These are phyloP conservation scores for Ictalurus furcatus DNA, from an alignment of 2,113 vertebrate species.

Conservation along the genomic window DNA sequence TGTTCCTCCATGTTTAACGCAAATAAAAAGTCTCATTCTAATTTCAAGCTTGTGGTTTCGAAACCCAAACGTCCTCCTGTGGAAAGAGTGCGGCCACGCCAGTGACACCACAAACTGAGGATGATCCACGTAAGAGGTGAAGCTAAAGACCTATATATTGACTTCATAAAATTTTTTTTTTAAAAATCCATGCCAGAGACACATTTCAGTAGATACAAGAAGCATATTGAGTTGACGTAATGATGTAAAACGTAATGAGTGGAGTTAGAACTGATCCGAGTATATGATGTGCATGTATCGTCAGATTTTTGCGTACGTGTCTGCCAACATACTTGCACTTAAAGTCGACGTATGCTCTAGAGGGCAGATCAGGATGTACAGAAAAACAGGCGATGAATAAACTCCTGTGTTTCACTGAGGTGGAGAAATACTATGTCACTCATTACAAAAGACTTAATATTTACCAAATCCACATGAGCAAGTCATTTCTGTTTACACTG, in stretches of 20 bases:
- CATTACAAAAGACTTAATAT: too few relatives aligned
- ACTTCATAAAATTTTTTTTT: slow-evolving; percentile 57
- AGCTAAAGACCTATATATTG: slow-evolving; percentile 47
- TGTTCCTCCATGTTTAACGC: neutral
- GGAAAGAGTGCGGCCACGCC: neutral
- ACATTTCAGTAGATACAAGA: neutral
- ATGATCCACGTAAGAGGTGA: slow-evolving; percentile 16
- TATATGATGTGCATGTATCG: neutral
- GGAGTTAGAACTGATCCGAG: neutral
- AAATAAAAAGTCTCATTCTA: neutral
- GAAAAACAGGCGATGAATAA: neutral
- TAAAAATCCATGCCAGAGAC: neutral
- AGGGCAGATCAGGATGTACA: neutral
- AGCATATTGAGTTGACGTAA: neutral
- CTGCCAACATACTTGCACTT: neutral
- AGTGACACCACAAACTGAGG: neutral
- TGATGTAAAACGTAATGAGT: neutral
- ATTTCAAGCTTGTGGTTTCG: slow-evolving; percentile 3
- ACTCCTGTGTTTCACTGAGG: too few relatives aligned
- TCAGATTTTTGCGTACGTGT: neutral
- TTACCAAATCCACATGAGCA: too few relatives aligned
- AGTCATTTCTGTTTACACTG: too few relatives aligned
- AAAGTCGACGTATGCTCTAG: neutral
- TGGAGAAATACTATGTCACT: too few relatives aligned
- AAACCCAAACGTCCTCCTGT: slow-evolving; percentile 53